These are phyloP conservation scores for Tromatobia lineatoria DNA, from an alignment of 2,888 invertebrate species.

Conservation along the genomic window DNA sequence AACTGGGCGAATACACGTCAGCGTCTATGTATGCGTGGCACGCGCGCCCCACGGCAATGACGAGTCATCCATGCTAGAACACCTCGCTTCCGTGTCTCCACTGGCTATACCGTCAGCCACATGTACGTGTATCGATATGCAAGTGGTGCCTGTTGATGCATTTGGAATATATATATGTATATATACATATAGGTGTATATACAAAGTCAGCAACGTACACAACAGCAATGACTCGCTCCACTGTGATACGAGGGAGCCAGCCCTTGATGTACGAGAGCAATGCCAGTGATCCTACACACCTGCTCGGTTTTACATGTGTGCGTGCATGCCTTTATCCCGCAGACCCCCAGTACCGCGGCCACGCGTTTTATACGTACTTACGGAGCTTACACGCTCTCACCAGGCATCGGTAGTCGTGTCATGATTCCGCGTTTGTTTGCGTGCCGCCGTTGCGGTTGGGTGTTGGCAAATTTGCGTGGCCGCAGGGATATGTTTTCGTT, in stretches of 20 bases:
- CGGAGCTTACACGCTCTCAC: constrained; percentile 66
- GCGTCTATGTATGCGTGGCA: constrained; percentile 80
- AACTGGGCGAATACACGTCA: neutral
- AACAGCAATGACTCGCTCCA: neutral
- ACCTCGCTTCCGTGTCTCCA: constrained; percentile 69
- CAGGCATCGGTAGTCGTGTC: constrained; percentile 78
- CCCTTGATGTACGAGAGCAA: neutral
- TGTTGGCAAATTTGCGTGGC: constrained; percentile 85
- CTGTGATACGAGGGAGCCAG: neutral
- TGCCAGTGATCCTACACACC: neutral
- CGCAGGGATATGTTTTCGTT: constrained; percentile 85
- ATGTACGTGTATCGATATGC: constrained; percentile 34
- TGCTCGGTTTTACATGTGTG: neutral
- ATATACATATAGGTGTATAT: neutral
- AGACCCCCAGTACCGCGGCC: constrained; percentile 30
- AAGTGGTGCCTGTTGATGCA: constrained; percentile 4
- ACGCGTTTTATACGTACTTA: constrained; percentile 67
- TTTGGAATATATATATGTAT: neutral
- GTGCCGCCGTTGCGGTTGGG: constrained; percentile 82
- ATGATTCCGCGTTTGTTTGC: constrained; percentile 85
- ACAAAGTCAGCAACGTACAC: constrained; percentile 37
- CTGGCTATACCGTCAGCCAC: constrained; percentile 60
- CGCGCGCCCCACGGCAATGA: constrained; percentile 85
- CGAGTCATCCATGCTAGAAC: constrained; percentile 83
- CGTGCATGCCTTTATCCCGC: constrained; percentile 27